A percentile compares a stretch with the other conserved stretches of the same genome.
Evolutionary conservation across 1,140 invertebrate species (phyloP).

Genomic region (Drosophila nasuta): DNA sequence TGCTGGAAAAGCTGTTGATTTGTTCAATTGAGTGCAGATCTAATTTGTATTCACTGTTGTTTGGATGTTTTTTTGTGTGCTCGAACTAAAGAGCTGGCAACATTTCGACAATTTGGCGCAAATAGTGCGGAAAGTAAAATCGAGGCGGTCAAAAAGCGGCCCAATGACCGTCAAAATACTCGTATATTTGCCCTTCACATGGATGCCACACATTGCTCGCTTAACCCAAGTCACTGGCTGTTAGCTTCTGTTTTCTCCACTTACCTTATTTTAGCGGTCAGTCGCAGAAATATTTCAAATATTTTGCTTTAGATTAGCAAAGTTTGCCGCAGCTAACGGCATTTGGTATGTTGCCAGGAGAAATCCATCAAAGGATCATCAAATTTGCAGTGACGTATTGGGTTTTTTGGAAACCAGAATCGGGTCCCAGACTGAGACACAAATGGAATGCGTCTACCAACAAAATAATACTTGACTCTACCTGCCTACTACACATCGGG

Average conservation of each 20-base stretch:
- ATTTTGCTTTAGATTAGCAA: conserved; percentile 74
- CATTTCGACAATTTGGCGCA: conserved; percentile 63
- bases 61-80: conserved; percentile 36
- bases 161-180: conserved; percentile 41
- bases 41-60: conserved; percentile 21
- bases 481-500: conserved; percentile 8
- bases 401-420: conserved; percentile 33
- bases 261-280: conserved; percentile 2
- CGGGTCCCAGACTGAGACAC: conserved; percentile 15
- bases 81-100: conserved; percentile 63
- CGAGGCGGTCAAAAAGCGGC: conserved; percentile 25
- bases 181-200: conserved; percentile 58
- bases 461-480: conserved; percentile 32
- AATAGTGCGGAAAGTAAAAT: conserved; percentile 63
- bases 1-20: conserved; percentile 34
- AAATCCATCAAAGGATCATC: conserved; percentile 81
- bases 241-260: background rate
- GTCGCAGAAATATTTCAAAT: conserved; percentile 58
- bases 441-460: conserved; percentile 53
- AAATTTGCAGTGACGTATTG: conserved; percentile 75
- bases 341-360: conserved; percentile 45
- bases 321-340: conserved; percentile 67
- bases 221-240: conserved; percentile 26
- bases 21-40: conserved; percentile 49
- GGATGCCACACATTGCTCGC: conserved; percentile 68